Base-by-base conservation (phyloP, 30 jellyfish, hydroid and myxozoan species). In the Pelagia noctiluca region DNA sequence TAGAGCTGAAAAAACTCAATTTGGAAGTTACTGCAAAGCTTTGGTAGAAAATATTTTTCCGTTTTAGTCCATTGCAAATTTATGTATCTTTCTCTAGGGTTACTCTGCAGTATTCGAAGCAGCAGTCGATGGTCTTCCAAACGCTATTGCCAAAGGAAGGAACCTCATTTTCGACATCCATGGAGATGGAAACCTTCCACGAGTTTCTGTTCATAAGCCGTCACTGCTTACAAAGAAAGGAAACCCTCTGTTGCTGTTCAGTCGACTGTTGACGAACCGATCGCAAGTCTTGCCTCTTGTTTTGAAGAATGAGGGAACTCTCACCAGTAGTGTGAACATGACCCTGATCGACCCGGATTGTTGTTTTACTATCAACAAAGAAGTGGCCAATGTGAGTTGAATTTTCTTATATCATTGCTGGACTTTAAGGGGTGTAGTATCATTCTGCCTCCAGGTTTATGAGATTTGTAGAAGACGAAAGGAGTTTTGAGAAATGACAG, bases 151-250 rank as follows among this genome's bases (percentile, higher is more conserved):
- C 2, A 92, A 82, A 60, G 90, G 95, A 34, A 84, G 94, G 21
- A 77, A 69, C 25, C 63, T 92, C 71, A 30, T 92, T 7, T 92
- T 92, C 53, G 98, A 92, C 35, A 66, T 92, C 8, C 87, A 64
- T 24, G 98, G 98, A 24, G 98, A 92, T 38, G 98, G 98, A 18
- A 87, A 86, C 35, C 90, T 92, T 0, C 98, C 98, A 30, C 63
- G 97, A 11, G 64, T 92, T 3, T 62, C 96, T 4, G 83, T 92
- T 18, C 42, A 86, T 60, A 82, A 74, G 69, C 98, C 98, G 22
- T 50, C 69, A 1, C 26, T 91, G 4, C 50, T 87, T n/a, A 80
- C 91, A 10, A 76, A 53, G 37, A 74, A 77, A 75, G 96, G 96
- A 21, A 47, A 48, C 31, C 97, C 97, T 12, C 75, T 87, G 32